A percentile compares a stretch with the other conserved stretches of the same genome.
These are phyloP conservation scores for Campopleginae sp. DNA, from an alignment of 2,888 invertebrate genomes.

Conservation along the genomic window DNA sequence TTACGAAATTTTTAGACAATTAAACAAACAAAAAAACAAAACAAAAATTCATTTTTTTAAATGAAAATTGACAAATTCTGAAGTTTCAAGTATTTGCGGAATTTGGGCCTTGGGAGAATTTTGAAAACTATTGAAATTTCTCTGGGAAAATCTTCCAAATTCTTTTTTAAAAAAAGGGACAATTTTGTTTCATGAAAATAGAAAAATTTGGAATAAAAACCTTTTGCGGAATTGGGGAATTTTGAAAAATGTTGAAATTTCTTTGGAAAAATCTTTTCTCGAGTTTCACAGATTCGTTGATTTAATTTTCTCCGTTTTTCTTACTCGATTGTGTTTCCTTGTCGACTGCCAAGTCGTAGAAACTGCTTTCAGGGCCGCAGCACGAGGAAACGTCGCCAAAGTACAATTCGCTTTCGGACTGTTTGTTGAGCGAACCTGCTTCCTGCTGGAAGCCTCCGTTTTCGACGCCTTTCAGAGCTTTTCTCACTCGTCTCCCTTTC, in stretches of 20 bases:
- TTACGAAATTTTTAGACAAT: not conserved
- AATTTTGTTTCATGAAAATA: too few relatives aligned
- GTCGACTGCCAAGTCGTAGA: constrained; percentile 86
- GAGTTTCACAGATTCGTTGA: not conserved
- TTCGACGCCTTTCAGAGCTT: constrained; percentile 89
- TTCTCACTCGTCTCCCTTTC: constrained; percentile 84
- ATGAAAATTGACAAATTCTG: too few relatives aligned
- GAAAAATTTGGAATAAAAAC: too few relatives aligned
- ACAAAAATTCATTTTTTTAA: too few relatives aligned
- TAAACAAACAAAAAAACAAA: not conserved
- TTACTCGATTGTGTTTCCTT: constrained; percentile 78
- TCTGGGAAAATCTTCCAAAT: too few relatives aligned
- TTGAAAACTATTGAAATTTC: too few relatives aligned
- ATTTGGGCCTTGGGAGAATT: too few relatives aligned
- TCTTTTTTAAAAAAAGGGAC: too few relatives aligned
- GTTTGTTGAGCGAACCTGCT: constrained; percentile 84
- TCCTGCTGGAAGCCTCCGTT: constrained; percentile 92
- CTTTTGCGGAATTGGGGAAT: too few relatives aligned
- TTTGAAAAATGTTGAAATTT: too few relatives aligned
- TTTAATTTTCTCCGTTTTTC: not conserved
- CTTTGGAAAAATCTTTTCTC: not conserved
- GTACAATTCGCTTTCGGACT: constrained; percentile 93
- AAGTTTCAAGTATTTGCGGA: too few relatives aligned
- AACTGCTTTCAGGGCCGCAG: constrained; percentile 87
- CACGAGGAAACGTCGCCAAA: constrained; percentile 95